Base-by-base conservation (phyloP, 2,888 invertebrate genomes). In the Harmothoe impar region DNA sequence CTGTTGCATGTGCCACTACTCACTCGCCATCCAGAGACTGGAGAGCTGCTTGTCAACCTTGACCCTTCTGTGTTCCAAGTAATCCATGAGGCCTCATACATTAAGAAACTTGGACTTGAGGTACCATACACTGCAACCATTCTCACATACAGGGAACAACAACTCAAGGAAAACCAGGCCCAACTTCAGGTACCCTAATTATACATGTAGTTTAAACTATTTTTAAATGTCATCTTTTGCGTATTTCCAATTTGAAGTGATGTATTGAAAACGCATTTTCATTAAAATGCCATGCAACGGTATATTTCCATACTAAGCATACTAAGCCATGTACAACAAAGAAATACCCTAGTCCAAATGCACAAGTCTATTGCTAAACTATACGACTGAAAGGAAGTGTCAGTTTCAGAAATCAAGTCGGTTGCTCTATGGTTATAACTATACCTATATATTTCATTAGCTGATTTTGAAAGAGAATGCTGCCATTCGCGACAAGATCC, bases 101-200 rank as follows among this genome's bases (percentile, higher is more conserved):
- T 98, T 97, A 97, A 97, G 96, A 98, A 98, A 95, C 96, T 98
- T 91, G 97, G 97, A 62, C 96, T 98, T 86, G 97, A 96, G 93
- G 97, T 98, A 7, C 98, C 98, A 0, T 97, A 98, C 94, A 96
- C 97, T 62, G 98, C 98, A 5, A 97, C 97, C 94, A 97, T 98
- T 43, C 96, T 98, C 10, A 97, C 97, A 0, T 97, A 97, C 94
- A 97, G 97, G 92, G 97, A 97, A 94, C 97, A 97, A 0, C 97
- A 97, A 94, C 97, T 98, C 90, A 96, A 97, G 51, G 96, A 96
- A 68, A 97, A 97, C 29, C 97, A 96, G 91, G 97, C 97, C 94
- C 96, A 96, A 68, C 96, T 98, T 0, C 97, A 97, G 94, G 96
- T 62, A 62, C 43, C 10, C 3, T 10, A 43, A 43, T n/a, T n/a